phyloP scores from a whole-genome alignment of 2,888 invertebrate genomes.

The Heliconius sara region DNA sequence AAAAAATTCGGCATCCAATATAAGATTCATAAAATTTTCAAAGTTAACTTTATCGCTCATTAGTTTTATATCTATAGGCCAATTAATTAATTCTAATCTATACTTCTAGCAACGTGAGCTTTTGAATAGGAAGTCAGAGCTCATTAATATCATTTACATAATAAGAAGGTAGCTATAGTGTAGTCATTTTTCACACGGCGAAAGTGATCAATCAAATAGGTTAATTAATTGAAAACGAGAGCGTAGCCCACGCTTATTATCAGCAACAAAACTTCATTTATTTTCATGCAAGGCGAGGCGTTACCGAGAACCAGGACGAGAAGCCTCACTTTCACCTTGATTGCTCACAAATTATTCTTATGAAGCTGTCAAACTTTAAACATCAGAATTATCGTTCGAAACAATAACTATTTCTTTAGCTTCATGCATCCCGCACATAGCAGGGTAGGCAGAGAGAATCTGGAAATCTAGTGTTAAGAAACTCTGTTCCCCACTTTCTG shows the following conservation, averaged over 20 bases:
- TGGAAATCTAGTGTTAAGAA: too few species aligned
- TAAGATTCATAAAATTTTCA: background rate
- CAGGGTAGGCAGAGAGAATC: too few species aligned
- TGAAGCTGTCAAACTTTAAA: conserved; percentile 53
- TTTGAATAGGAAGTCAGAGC: background rate
- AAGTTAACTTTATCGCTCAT: background rate
- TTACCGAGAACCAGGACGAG: conserved; percentile 45
- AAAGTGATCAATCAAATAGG: conserved; percentile 26
- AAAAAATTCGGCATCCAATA: background rate
- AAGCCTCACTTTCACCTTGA: conserved; percentile 68
- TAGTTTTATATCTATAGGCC: background rate
- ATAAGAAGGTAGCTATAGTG: background rate
- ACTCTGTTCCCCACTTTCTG: too few species aligned
- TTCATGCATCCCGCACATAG: too few species aligned
- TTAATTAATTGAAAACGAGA: conserved; percentile 31
- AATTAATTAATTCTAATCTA: conserved; percentile 6
- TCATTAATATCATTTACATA: conserved; percentile 18
- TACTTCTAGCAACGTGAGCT: conserved; percentile 9
- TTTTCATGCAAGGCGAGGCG: conserved; percentile 47
- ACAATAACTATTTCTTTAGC: background rate
- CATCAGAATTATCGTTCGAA: conserved; percentile 38
- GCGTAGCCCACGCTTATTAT: conserved; percentile 37
- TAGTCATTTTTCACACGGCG: conserved; percentile 21
- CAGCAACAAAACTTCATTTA: conserved; percentile 46
- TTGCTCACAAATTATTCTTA: conserved; percentile 67